phyloP scores from a whole-genome alignment of 2,113 vertebrate species.

The Bettongia penicillata region DNA sequence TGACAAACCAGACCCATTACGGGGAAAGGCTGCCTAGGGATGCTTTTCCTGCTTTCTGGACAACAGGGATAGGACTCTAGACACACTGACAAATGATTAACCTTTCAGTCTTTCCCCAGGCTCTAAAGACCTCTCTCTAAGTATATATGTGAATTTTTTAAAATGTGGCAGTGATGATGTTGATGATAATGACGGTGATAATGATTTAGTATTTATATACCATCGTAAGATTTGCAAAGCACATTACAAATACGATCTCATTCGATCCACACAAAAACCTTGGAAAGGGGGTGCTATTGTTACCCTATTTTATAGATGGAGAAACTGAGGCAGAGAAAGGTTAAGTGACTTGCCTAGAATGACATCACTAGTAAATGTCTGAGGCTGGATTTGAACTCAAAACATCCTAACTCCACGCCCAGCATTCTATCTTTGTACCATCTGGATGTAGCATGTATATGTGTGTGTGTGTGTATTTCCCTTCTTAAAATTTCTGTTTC shows the following conservation, averaged over 20 bases:
- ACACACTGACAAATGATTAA: not conserved
- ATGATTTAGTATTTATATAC: not conserved
- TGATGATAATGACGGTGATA: not conserved
- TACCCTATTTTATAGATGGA: not conserved
- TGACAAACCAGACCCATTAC: slow-evolving; percentile 70
- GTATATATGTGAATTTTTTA: not conserved
- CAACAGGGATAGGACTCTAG: not conserved
- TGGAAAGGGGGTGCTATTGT: not conserved
- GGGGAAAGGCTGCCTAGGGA: slow-evolving; percentile 24
- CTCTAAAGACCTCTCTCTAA: not conserved
- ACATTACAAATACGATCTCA: not conserved
- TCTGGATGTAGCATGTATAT: not conserved
- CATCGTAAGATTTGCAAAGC: not conserved
- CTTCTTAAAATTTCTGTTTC: not conserved
- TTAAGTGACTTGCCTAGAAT: not conserved
- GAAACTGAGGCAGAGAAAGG: not conserved
- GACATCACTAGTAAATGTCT: not conserved
- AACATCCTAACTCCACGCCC: not conserved
- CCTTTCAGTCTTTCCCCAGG: not conserved
- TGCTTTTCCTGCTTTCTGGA: not conserved
- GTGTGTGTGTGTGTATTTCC: not conserved
- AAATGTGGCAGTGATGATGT: not conserved
- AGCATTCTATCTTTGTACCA: not conserved
- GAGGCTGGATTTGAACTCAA: not conserved
- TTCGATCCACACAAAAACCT: not conserved